phyloP scores from a whole-genome alignment of 2,888 invertebrate genomes.

The Onthophagus sagittarius region DNA sequence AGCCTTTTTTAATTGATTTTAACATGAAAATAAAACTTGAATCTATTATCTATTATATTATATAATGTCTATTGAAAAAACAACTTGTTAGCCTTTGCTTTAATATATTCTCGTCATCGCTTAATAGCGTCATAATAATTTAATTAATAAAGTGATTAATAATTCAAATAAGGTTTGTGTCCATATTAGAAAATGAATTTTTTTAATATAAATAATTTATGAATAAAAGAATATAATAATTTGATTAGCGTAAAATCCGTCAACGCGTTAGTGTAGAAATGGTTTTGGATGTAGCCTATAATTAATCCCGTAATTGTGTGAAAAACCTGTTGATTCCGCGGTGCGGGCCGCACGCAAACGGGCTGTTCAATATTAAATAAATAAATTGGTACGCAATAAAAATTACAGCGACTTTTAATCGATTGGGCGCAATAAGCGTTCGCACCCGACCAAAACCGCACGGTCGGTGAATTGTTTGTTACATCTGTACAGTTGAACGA shows the following conservation, averaged over 20 bases:
- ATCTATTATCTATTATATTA: too few relatives aligned
- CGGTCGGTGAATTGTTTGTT: slow-evolving; percentile 1
- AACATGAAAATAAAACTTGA: too few relatives aligned
- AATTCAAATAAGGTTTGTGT: too few relatives aligned
- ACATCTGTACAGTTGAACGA: background rate
- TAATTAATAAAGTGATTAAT: too few relatives aligned
- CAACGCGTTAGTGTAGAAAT: slow-evolving; percentile 1
- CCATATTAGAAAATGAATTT: too few relatives aligned
- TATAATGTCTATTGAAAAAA: too few relatives aligned
- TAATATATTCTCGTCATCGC: too few relatives aligned
- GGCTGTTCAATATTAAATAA: slow-evolving; percentile 10
- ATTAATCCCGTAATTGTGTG: slow-evolving; percentile 13
- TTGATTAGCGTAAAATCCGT: background rate
- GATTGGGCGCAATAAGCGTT: slow-evolving; percentile 3
- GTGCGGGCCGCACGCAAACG: background rate
- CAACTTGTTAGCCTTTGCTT: too few relatives aligned
- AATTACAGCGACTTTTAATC: slow-evolving; percentile 13
- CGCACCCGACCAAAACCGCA: background rate
- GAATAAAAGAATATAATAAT: background rate
- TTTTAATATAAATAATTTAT: background rate
- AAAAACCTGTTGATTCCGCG: slow-evolving; percentile 11
- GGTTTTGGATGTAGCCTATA: slow-evolving; percentile 8
- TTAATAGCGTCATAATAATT: too few relatives aligned
- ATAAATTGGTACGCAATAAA: slow-evolving; percentile 12
- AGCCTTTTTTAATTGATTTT: too few relatives aligned